Evolutionary conservation across 2,888 invertebrate genomes (phyloP).

Genomic region (Eutolmus rufibarbis): DNA sequence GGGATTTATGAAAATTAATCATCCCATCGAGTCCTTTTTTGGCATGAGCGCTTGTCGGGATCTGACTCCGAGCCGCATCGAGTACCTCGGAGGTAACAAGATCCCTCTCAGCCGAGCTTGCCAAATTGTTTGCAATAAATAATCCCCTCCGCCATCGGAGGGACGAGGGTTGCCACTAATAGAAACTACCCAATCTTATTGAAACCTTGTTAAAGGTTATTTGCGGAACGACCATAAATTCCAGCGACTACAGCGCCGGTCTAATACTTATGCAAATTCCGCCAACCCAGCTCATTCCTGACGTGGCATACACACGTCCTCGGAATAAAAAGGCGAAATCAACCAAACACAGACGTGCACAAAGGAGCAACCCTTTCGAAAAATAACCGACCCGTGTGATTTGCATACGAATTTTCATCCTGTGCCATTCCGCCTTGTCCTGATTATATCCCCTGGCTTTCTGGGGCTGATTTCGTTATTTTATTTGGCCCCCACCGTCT

Average conservation of each 20-base stretch:
- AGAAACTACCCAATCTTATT: constrained; percentile 42
- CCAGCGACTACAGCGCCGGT: constrained; percentile 34
- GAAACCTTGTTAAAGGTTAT: constrained; percentile 46
- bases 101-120: constrained; percentile 3
- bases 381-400: constrained; percentile 48
- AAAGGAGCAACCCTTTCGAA: constrained; percentile 48
- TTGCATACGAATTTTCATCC: constrained; percentile 48
- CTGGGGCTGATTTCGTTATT: constrained; percentile 40
- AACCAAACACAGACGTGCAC: constrained; percentile 27
- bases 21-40: constrained; percentile 36
- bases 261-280: constrained; percentile 46
- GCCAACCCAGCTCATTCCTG: constrained; percentile 13
- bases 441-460: constrained; percentile 36
- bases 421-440: constrained; percentile 24
- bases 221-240: constrained; percentile 45
- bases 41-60: constrained; percentile 22
- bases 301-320: constrained; percentile 22
- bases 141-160: background rate
- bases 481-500: constrained; percentile 42
- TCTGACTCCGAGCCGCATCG: constrained; percentile 16
- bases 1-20: constrained; percentile 42
- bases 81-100: constrained; percentile 34
- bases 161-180: constrained; percentile 1
- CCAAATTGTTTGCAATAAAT: constrained; percentile 42
- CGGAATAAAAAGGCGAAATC: background rate